These are phyloP conservation scores for Amblyopsis hoosieri DNA, from an alignment of 2,797 vertebrate genomes.

Conservation along the genomic window DNA sequence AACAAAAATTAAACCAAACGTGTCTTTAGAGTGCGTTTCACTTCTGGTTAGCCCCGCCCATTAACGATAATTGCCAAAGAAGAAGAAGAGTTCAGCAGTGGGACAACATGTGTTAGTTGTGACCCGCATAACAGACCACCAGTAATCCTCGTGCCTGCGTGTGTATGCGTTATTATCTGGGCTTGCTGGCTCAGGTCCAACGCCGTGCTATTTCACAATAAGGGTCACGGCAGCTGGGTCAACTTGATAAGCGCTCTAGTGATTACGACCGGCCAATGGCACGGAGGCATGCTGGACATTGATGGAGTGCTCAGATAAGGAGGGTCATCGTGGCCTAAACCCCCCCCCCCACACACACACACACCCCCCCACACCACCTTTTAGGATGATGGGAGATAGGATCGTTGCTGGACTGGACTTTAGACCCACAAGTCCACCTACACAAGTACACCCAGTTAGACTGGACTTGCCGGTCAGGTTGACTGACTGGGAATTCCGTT, in stretches of 20 bases:
- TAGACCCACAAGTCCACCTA: slow-evolving; percentile 29
- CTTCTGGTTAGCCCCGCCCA: neutral
- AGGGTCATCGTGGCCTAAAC: slow-evolving; percentile 55
- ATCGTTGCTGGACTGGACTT: slow-evolving; percentile 57
- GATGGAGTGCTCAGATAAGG: slow-evolving; percentile 71
- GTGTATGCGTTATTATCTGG: slow-evolving; percentile 58
- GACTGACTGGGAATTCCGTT: slow-evolving; percentile 23
- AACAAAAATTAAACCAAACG: too few relatives aligned
- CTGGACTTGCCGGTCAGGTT: neutral
- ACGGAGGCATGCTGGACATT: slow-evolving; percentile 51
- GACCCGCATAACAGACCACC: slow-evolving; percentile 29
- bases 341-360: too few relatives aligned
- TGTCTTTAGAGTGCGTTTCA: neutral
- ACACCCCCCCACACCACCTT: too few relatives aligned
- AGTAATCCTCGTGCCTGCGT: slow-evolving; percentile 30
- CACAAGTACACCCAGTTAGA: slow-evolving; percentile 17
- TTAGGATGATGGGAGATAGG: slow-evolving; percentile 46
- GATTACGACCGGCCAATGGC: slow-evolving; percentile 48
- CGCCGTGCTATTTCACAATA: slow-evolving; percentile 58
- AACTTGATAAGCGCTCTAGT: slow-evolving; percentile 62
- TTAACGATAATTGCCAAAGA: neutral
- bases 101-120: slow-evolving; percentile 4
- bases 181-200: slow-evolving; percentile 55
- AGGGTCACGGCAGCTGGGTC: slow-evolving; percentile 57
- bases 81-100: slow-evolving; percentile 12